Evolutionary conservation across 2,113 vertebrate genomes (phyloP), one percentile per base, ranked within the genome.

Genomic region (Talpa occidentalis): DNA sequence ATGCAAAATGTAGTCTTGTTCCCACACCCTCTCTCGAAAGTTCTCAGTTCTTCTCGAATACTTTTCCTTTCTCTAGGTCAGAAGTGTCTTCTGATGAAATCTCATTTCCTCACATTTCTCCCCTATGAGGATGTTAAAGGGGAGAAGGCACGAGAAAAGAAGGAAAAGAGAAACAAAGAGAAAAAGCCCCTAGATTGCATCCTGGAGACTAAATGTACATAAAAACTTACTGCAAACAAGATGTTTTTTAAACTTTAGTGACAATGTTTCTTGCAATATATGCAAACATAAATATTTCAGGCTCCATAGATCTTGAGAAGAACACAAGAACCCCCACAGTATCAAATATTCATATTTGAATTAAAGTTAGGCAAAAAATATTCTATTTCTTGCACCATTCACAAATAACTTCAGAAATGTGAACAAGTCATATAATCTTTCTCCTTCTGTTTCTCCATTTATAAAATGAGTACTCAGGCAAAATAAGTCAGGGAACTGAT

Each of bases 41-140:
- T 73, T 81, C 9, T 77, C 19, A 44, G 6, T 42, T 90, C 67
- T 95, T 54, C 26, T 81, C 47, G 37, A 1, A 40, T 30, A 66
- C 62, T 78, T 3, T 59, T 94, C 15, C 81, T 88, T 89, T 24
- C 16, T 83, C 64, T 60, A 42, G 47, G 35, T 88, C 69, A 79
- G 22, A 88, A 77, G n/a, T 80, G 1, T 60, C 49, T 32, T 88
- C 11, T 84, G 56, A 91, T 59, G 19, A 95, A 91, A 93, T 95
- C 62, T 86, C 19, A 42, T 74, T 56, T 87, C 83, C n/a, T 42
- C 2, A 54, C 9, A 49, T 49, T 19, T 37, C 17, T 22, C 14
- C 5, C 10, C 10, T 47, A 5, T 73, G 54, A 93, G 67, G 67
- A 64, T 73, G 35, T 88, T 86, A 80, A 94, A 24, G 22, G 67